These are phyloP conservation scores for Caenorhabditis virilis DNA, from an alignment of 2,888 invertebrate genomes.

Conservation along the genomic window DNA sequence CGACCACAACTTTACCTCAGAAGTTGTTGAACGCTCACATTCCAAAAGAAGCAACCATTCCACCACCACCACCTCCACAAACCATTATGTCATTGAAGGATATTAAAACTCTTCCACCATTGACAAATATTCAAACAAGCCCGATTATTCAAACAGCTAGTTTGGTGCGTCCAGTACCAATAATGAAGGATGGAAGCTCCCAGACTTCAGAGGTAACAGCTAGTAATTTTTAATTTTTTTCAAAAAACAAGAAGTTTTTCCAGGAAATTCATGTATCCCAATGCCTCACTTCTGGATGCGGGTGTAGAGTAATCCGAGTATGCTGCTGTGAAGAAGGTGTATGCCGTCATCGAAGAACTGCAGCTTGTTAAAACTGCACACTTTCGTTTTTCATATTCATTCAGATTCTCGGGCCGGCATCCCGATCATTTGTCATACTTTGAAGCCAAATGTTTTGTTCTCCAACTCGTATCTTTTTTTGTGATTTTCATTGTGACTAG, in stretches of 20 bases:
- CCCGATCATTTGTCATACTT: too few species aligned
- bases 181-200: slow-evolving; percentile 26
- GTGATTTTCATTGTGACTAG: too few species aligned
- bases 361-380: slow-evolving; percentile 31
- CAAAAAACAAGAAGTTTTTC: slow-evolving; percentile 10
- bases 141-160: slow-evolving; percentile 34
- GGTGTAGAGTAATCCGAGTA: slow-evolving; percentile 58
- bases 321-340: slow-evolving; percentile 60
- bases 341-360: slow-evolving; percentile 38
- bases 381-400: too few species aligned
- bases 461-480: too few species aligned
- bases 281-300: slow-evolving; percentile 48
- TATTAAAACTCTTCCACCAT: slow-evolving; percentile 28
- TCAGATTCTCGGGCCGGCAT: too few species aligned
- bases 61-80: slow-evolving; percentile 11
- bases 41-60: slow-evolving; percentile 36
- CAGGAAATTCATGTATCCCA: slow-evolving; percentile 49
- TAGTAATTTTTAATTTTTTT: neutral
- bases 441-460: too few species aligned
- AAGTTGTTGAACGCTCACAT: slow-evolving; percentile 24
- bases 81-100: slow-evolving; percentile 25
- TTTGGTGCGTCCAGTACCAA: slow-evolving; percentile 24
- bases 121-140: slow-evolving; percentile 31
- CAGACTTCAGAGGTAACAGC: slow-evolving; percentile 32
- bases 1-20: slow-evolving; percentile 8